These are phyloP conservation scores for Hypsibius dujardini DNA, from an alignment of 1,140 invertebrate species.

Conservation along the genomic window DNA sequence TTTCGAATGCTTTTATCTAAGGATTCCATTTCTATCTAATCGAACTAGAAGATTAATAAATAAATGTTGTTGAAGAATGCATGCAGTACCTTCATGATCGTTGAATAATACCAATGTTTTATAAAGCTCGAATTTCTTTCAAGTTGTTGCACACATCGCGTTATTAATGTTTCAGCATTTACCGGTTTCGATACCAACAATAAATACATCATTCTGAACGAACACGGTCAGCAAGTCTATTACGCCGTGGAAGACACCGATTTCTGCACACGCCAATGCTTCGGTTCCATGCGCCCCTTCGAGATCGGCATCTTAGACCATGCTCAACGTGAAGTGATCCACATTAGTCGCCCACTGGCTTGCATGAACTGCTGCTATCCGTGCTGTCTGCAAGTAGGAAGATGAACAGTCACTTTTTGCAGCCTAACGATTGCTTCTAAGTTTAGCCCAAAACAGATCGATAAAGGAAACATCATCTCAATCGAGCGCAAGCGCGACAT, in stretches of 20 bases:
- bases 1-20: too few species aligned
- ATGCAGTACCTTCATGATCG: too few species aligned
- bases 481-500: background rate
- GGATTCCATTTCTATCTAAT: too few species aligned
- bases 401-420: slow-evolving; percentile 22
- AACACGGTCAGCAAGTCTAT: slow-evolving; percentile 29
- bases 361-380: slow-evolving; percentile 31
- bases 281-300: slow-evolving; percentile 30
- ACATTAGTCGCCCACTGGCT: slow-evolving; percentile 30
- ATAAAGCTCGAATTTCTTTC: too few species aligned
- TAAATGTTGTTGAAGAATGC: too few species aligned
- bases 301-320: slow-evolving; percentile 32
- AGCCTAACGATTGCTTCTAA: too few species aligned
- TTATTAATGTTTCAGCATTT: slow-evolving; percentile 24
- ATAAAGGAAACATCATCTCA: slow-evolving; percentile 19
- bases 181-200: slow-evolving; percentile 30
- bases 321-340: slow-evolving; percentile 28
- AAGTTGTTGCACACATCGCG: background rate
- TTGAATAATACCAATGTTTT: too few species aligned
- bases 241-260: slow-evolving; percentile 32
- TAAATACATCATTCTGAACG: slow-evolving; percentile 28
- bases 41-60: too few species aligned
- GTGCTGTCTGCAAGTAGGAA: slow-evolving; percentile 32
- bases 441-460: too few species aligned
- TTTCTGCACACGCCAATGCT: slow-evolving; percentile 31